These are phyloP conservation scores for Sebastes steindachneri DNA, from an alignment of 2,797 vertebrate genomes.

Conservation along the genomic window DNA sequence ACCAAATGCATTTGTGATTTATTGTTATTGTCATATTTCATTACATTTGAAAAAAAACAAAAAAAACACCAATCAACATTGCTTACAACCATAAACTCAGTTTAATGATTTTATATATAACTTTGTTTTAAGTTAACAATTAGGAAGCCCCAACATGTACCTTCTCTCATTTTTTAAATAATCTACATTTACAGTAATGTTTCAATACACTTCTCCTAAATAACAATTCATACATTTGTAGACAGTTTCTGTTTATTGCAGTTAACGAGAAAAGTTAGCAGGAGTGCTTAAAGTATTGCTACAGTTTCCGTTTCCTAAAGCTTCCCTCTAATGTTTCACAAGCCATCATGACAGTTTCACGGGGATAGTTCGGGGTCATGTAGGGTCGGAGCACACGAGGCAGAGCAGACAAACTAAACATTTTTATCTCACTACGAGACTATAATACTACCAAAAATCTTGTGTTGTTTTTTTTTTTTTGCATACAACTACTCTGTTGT, in stretches of 20 bases:
- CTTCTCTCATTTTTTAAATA: conserved; percentile 46
- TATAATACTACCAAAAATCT: conserved; percentile 33
- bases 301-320: conserved; percentile 65
- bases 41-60: neutral
- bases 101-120: conserved; percentile 67
- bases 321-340: conserved; percentile 49
- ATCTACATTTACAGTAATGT: conserved; percentile 75
- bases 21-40: conserved; percentile 16
- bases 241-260: conserved; percentile 79
- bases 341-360: conserved; percentile 40
- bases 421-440: conserved; percentile 34
- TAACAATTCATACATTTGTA: conserved; percentile 74
- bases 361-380: conserved; percentile 35
- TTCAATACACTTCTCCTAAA: conserved; percentile 73
- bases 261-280: conserved; percentile 66
- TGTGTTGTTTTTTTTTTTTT: conserved; percentile 27
- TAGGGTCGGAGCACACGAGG: conserved; percentile 39
- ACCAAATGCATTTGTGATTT: conserved; percentile 7
- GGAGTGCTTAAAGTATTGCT: conserved; percentile 81
- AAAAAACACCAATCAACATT: conserved; percentile 20
- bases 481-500: conserved; percentile 53
- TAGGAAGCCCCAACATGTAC: conserved; percentile 63
- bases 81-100: conserved; percentile 64
- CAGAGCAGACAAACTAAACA: conserved; percentile 60
- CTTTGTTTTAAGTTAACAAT: conserved; percentile 62